Base-by-base conservation (phyloP, 1,140 invertebrate genomes). In the Eubasilissa regina region DNA sequence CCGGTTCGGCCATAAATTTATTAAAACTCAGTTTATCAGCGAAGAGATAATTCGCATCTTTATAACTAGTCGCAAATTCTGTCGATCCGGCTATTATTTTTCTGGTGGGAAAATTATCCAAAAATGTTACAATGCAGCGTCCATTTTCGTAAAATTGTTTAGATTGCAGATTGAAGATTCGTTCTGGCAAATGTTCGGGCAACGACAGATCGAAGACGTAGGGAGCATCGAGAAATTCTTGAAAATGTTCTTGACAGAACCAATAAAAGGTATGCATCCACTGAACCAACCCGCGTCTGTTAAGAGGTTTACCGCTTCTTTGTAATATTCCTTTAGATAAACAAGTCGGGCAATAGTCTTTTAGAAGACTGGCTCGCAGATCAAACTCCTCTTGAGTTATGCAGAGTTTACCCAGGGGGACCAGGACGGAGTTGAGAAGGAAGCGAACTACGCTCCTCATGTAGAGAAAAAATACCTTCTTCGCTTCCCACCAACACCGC, bases 81-180 rank as follows among this genome's bases (percentile, higher is more conserved):
- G 83, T 47, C 19, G 75, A 84, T 10, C 92, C 92, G 21, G 81
- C 85, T 17, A 86, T 82, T 25, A 91, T 82, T 76, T 81, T 85
- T 80, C 88, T 87, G 4, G 84, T 80, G 9, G 90, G 89, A 58
- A 89, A 83, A 79, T 88, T 86, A 45, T 90, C 87, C 13, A 89
- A 88, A 76, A 92, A 92, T 66, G 90, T 91, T 0, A 92, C 91
- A 3, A 91, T 85, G 83, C 92, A 93, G 58, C 88, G 85, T 0
- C 91, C 91, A 79, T 87, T 85, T 84, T 89, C 87, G 68, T 88
- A 88, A 25, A 90, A 80, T 60, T 85, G 81, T 79, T 80, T 66
- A 19, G 84, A 80, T 47, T 90, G 85, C 3, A 86, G 78, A 17
- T 86, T 85, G 72, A 86, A 85, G 4, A 90, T 83, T 56, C 84